Base-by-base conservation (phyloP, 2,888 invertebrate species). In the Andrena bicolor region DNA sequence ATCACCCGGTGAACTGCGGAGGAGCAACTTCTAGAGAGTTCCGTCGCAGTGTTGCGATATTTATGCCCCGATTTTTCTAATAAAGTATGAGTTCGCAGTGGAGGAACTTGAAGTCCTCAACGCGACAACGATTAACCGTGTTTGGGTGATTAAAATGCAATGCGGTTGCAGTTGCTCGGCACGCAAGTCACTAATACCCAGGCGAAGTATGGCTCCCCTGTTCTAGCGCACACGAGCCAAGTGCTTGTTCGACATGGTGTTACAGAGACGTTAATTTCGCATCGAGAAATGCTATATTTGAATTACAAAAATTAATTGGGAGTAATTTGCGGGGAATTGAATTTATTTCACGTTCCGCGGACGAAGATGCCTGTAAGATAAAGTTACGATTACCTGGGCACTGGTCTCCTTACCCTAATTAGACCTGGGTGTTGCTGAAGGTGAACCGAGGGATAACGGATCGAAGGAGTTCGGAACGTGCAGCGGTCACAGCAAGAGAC, bases 281-380 rank as follows among this genome's bases (percentile, higher is more conserved):
- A 23, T 7, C 30, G 41, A 26, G 23, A 0, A 23, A 63, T 23
- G 10, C 0, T 7, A 1, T 2, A 41, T 63, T 41, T 41, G 41
- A 63, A 63, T 63, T 63, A 23, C 41, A 63, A 63, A 41, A 32
- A 20, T 23, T 35, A 20, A 26, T 63, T 23, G 23, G 16, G 35
- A 63, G 16, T 20, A 63, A 63, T 30, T 35, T 20, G 20, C 35
- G 23, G 23, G 35, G 63, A 63, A 32, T 41, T 7, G 35, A 41
- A 41, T 63, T 41, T 20, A 32, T 63, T 41, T 13, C 63, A 32
- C 30, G 63, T 63, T 26, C 5, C 7, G 13, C 8, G 63, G 23
- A 20, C 5, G 8, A 16, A 23, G 63, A 41, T 41, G 10, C 6
- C 8, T 3, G 41, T 7, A 23, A 2, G 41, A 63, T 63, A 63